A percentile compares a stretch with the other conserved stretches of the same genome.
Evolutionary conservation across 2,113 vertebrate genomes (phyloP).

Genomic region (Ptychochromis oligacanthus): DNA sequence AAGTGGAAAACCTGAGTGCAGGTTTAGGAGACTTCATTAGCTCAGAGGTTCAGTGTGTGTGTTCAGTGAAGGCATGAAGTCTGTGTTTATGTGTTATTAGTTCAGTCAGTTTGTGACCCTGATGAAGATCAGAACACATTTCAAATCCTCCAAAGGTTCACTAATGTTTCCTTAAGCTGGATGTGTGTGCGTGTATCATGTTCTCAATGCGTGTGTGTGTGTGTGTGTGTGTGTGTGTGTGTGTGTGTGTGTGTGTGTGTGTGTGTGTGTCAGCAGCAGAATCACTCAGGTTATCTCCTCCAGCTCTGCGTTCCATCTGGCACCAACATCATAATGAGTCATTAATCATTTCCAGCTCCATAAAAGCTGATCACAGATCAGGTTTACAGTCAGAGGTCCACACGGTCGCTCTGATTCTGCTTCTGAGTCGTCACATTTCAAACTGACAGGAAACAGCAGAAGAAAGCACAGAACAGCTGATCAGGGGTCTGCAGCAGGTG

Average conservation of each 20-base stretch:
- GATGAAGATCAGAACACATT: no score
- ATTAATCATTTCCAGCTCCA: slow-evolving; percentile 4
- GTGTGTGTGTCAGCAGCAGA: no score
- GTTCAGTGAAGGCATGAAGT: no score
- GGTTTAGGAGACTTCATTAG: neutral
- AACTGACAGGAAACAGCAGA: neutral
- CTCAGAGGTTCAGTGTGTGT: neutral
- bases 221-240: no score
- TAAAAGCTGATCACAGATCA: slow-evolving; percentile 30
- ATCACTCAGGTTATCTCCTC: no score
- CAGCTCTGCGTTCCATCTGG: neutral
- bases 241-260: no score
- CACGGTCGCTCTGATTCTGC: neutral
- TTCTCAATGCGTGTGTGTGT: no score
- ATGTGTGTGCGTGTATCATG: no score
- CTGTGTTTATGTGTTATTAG: neutral
- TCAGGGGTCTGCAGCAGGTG: neutral
- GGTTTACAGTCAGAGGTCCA: neutral
- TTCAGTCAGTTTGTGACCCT: no score
- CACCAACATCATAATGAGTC: neutral
- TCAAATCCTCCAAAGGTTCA: no score
- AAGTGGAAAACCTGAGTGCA: neutral
- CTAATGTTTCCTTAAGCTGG: no score
- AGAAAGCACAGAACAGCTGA: neutral
- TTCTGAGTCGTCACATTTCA: neutral